These are phyloP conservation scores for Chaetura pelagica DNA, from an alignment of 2,113 vertebrate species.

Conservation along the genomic window DNA sequence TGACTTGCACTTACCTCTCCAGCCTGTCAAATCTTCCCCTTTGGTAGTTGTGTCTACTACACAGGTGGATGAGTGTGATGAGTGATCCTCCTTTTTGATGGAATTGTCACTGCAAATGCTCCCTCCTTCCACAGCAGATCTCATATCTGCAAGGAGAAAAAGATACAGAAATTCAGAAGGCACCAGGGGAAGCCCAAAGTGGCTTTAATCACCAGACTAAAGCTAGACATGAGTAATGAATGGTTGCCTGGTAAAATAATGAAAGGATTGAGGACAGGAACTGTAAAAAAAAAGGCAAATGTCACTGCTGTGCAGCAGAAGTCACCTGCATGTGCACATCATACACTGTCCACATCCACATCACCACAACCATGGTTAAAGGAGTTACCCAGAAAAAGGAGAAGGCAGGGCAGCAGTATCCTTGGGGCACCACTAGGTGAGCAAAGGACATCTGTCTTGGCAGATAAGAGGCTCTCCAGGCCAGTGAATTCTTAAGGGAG, in stretches of 20 bases:
- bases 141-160: constrained; percentile 74
- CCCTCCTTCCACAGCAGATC: constrained; percentile 69
- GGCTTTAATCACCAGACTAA: background rate
- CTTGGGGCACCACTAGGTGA: background rate
- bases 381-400: background rate
- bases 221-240: background rate
- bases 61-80: constrained; percentile 87
- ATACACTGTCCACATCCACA: background rate
- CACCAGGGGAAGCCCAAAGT: background rate
- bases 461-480: background rate
- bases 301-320: background rate
- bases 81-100: constrained; percentile 80
- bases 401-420: background rate
- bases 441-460: background rate
- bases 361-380: background rate
- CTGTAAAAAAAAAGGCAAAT: background rate
- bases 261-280: background rate
- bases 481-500: background rate
- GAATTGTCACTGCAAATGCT: constrained; percentile 78
- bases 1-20: constrained; percentile 75
- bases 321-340: background rate
- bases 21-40: constrained; percentile 73
- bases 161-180: background rate
- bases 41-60: constrained; percentile 91
- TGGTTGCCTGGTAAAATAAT: background rate